Percentiles rank a stretch among this genome's conserved stretches.
phyloP scores from a whole-genome alignment of 2,113 vertebrate genomes.

The Tragulus kanchil region DNA sequence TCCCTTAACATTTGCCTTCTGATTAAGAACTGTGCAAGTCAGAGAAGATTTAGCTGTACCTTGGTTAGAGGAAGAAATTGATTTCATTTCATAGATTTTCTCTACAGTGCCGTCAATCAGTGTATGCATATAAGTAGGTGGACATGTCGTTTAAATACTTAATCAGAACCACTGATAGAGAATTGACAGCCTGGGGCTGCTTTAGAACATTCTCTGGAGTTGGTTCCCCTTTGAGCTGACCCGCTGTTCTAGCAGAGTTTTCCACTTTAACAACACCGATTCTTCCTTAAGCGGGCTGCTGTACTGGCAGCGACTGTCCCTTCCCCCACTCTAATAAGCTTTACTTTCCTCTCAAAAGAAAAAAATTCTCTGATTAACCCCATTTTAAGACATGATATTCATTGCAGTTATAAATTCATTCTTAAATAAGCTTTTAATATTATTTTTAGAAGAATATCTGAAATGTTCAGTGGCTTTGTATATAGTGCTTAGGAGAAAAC shows the following conservation, averaged over 20 bases:
- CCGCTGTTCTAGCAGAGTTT: too few relatives aligned
- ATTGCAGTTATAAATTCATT: conserved; percentile 38
- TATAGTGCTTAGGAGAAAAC: background rate
- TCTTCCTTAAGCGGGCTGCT: too few relatives aligned
- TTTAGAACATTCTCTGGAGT: background rate
- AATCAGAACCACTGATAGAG: background rate
- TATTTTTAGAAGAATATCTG: conserved; percentile 42
- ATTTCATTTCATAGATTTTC: background rate
- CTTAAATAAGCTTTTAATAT: background rate
- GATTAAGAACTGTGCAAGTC: too few relatives aligned
- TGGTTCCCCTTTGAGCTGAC: too few relatives aligned
- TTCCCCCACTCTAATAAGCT: too few relatives aligned
- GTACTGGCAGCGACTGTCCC: too few relatives aligned
- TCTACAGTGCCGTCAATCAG: background rate
- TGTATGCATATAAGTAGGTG: background rate
- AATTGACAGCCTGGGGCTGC: background rate
- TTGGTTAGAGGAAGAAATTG: conserved; percentile 16
- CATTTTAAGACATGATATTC: background rate
- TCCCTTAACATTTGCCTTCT: too few relatives aligned
- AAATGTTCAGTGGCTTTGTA: background rate
- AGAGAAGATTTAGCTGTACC: background rate
- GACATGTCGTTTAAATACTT: conserved; percentile 2
- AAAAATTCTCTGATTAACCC: too few relatives aligned
- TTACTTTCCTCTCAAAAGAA: too few relatives aligned
- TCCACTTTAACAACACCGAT: too few relatives aligned